Base-by-base conservation (phyloP, 1,140 invertebrate species). In the Ridgeia piscesae region DNA sequence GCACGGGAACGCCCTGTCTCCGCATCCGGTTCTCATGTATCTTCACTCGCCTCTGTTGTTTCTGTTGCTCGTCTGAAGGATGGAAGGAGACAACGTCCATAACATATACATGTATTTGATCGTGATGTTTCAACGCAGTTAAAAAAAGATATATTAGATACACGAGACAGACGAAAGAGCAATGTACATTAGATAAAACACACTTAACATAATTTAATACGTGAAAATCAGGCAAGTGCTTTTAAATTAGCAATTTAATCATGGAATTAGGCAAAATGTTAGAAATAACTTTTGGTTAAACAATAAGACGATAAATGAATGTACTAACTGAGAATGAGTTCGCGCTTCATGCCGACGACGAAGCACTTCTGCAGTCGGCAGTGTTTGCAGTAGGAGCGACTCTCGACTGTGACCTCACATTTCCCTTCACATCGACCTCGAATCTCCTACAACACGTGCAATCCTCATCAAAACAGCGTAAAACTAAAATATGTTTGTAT, bases 321-420 rank as follows among this genome's bases (percentile, higher is more conserved):
- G 48, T 33, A 93, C 93, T 99, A 98, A 17, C 98, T 98, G 98
- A 99, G 98, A 9, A 99, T 99, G 96, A 98, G 98, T 94, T 99
- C 98, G 94, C 98, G 99, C 93, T 98, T 97, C 99, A 99, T 99
- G 0, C 99, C 99, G 92, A 99, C 95, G 34, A 97, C 96, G 93
- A 99, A 97, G 95, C 98, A 99, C 95, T 99, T 99, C 95, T 98
- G 97, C 89, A 99, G 96, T 0, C 99, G 97, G 95, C 99, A 99
- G 96, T 98, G 98, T 95, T 99, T 99, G 96, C 99, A 99, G 95
- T 99, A 99, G 34, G 98, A 97, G 89, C 99, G 96, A 0, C 98
- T 99, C 6, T 99, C 97, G 0, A 98, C 97, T 34, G 98, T 99
- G 34, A 99, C 98, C 92, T 98, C 97, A 96, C 99, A 99, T 93